Base-by-base conservation (phyloP, 2,113 vertebrate genomes). In the Prionailurus bengalensis region DNA sequence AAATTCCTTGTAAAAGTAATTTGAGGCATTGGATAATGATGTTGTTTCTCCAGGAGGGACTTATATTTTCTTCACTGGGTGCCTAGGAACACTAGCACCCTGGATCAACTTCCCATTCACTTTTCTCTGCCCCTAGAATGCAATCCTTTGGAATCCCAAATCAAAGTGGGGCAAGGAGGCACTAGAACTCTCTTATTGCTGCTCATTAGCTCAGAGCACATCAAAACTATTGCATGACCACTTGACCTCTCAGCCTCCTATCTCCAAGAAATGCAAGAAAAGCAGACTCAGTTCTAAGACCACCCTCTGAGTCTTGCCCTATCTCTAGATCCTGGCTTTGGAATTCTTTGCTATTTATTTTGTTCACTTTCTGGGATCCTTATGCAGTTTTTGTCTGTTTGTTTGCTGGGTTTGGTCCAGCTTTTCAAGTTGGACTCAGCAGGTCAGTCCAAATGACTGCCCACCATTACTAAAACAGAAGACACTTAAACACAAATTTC, bases 391-490 rank as follows among this genome's bases (percentile, higher is more conserved):
- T 45, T 81, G 19, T 74, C 73, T 63, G 23, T 45, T 68, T 58
- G 36, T 79, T 92, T 53, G 23, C 36, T 93, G 83, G 4, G 53
- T 87, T 94, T 17, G 2, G 7, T 53, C 65, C 58, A 71, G 71
- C 25, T 95, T 76, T 78, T 53, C 33, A 95, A 82, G 1, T 21
- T 82, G 51, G 23, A 58, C 36, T 82, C 58, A 93, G 78, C 25
- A 81, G 4, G 10, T 81, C 51, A 70, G 48, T 61, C 78, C 48
- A 48, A 86, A 48, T 76, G n/a, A 70, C 15, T 80, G 31, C 31
- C 84, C 39, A 80, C 33, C 65, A 71, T 74, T 58, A 79, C 36
- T 87, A 87, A 93, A 88, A 53, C 45, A 94, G 12, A 96, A 96
- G 48, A 86, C 14, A 89, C 2, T 92, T 61, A 74, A 71, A 92